These are phyloP conservation scores for Phrynocephalus versicolor DNA, from an alignment of 2,113 vertebrate species.

Conservation along the genomic window DNA sequence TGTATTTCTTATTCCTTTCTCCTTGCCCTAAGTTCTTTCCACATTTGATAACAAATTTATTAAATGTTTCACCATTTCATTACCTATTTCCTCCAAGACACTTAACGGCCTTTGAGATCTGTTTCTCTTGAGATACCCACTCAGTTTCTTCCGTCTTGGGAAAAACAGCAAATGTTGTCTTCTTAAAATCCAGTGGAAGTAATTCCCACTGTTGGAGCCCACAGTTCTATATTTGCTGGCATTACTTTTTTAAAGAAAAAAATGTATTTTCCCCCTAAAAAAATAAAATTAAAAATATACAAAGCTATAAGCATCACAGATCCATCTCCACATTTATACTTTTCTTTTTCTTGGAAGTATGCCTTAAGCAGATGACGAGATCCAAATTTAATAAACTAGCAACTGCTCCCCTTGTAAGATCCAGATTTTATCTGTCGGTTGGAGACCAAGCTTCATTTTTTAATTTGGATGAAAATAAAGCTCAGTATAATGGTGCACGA, in stretches of 20 bases:
- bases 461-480: constrained; percentile 59
- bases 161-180: not conserved
- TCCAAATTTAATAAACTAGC: constrained; percentile 60
- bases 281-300: not conserved
- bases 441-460: constrained; percentile 46
- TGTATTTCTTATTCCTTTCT: not conserved
- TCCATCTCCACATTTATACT: constrained; percentile 33
- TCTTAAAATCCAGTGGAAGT: not conserved
- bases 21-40: too few species aligned
- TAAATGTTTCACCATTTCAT: not conserved
- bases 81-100: not conserved
- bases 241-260: too few species aligned
- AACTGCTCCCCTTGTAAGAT: constrained; percentile 56
- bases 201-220: not conserved
- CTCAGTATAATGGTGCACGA: constrained; percentile 38
- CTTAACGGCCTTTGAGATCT: not conserved
- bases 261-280: too few species aligned
- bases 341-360: constrained; percentile 36
- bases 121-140: not conserved
- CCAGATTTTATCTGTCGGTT: constrained; percentile 62
- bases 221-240: not conserved
- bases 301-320: constrained; percentile 5
- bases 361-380: constrained; percentile 39
- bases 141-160: not conserved
- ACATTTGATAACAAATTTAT: too few species aligned